phyloP scores from a whole-genome alignment of 1,140 invertebrate genomes.

The Sitobion miscanthi region DNA sequence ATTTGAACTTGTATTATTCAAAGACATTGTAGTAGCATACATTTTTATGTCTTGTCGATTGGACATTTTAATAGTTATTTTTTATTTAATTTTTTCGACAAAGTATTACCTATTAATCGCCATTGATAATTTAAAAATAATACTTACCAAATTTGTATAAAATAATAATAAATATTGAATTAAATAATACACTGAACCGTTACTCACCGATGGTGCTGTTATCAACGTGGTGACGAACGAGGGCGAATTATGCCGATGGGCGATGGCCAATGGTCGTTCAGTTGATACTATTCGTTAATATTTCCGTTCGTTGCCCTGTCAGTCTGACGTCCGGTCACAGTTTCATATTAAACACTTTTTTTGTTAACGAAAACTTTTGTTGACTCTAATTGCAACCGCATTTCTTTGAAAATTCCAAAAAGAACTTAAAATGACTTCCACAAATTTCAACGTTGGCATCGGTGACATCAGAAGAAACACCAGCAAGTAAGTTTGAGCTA shows the following conservation, averaged over 20 bases:
- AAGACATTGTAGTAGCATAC: not conserved
- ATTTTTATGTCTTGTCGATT: not conserved
- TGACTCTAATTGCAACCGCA: not conserved
- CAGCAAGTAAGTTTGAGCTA: constrained; percentile 57
- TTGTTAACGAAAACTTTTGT: not conserved
- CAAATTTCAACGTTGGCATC: constrained; percentile 58
- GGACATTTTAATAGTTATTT: not conserved
- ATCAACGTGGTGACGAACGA: constrained; percentile 6
- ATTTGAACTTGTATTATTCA: constrained; percentile 21
- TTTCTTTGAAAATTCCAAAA: not conserved
- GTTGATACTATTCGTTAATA: not conserved
- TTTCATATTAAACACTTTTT: not conserved
- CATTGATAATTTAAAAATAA: not conserved
- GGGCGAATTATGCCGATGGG: not conserved
- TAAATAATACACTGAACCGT: not conserved
- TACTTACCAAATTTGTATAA: not conserved
- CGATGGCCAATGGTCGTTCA: not conserved
- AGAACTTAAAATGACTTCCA: constrained; percentile 58
- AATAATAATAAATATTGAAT: not conserved
- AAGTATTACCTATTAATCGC: not conserved
- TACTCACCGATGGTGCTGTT: not conserved
- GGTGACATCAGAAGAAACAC: constrained; percentile 54
- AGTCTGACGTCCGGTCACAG: not conserved
- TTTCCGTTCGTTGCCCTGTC: constrained; percentile 19
- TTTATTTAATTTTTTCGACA: not conserved